A percentile compares a stretch with the other conserved stretches of the same genome.
Evolutionary conservation across 2,797 vertebrate genomes (phyloP).

Genomic region (Sebastes goodei): DNA sequence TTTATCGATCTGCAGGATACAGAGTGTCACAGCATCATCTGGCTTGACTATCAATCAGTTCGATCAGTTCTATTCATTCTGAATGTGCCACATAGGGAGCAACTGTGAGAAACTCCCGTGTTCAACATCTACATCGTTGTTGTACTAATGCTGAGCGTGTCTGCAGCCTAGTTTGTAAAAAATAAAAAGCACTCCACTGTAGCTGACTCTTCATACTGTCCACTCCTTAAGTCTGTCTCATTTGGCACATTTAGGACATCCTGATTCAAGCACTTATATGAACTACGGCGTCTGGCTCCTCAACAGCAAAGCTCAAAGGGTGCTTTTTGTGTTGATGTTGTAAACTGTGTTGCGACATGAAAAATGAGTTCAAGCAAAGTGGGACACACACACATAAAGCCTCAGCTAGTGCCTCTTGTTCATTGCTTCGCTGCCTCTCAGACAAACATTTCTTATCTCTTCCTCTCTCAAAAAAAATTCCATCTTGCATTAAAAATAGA

Average conservation of each 20-base stretch:
- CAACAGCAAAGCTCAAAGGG: conserved; percentile 43
- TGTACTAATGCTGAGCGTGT: not conserved
- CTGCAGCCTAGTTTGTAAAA: not conserved
- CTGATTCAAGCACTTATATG: conserved; percentile 28
- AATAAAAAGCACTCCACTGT: not conserved
- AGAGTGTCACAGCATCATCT: conserved; percentile 26
- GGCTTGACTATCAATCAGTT: conserved; percentile 30
- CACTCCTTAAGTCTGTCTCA: conserved; percentile 32
- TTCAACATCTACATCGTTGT: not conserved
- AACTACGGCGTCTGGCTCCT: conserved; percentile 15
- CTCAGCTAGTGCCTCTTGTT: conserved; percentile 25
- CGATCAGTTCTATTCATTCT: conserved; percentile 13
- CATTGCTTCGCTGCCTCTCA: conserved; percentile 36
- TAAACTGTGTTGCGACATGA: conserved; percentile 64
- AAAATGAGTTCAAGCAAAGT: conserved; percentile 68
- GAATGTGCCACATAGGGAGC: conserved; percentile 11
- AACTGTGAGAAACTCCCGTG: not conserved
- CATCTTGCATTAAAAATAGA: conserved; percentile 34
- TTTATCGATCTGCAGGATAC: conserved; percentile 32
- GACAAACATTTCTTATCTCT: conserved; percentile 14
- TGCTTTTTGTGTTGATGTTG: conserved; percentile 50
- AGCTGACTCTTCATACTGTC: conserved; percentile 17
- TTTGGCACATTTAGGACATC: conserved; percentile 60
- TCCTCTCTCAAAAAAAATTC: not conserved
- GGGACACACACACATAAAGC: conserved; percentile 64